Evolutionary conservation across 2,888 invertebrate species (phyloP).

Genomic region (Saturnia japonica): DNA sequence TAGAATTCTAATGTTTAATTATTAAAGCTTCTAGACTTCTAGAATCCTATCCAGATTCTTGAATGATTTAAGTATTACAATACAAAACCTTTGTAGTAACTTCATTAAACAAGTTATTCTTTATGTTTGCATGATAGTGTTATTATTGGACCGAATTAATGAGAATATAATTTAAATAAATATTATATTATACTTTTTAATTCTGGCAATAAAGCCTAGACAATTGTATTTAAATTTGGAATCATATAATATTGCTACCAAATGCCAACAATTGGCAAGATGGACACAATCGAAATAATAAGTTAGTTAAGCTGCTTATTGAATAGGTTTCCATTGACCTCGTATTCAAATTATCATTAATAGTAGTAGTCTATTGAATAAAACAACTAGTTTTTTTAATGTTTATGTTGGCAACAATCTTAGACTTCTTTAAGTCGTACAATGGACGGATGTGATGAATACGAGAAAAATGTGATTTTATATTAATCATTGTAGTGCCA

Average conservation of each 20-base stretch:
- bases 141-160: not conserved
- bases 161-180: not conserved
- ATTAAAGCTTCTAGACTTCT: not conserved
- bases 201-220: not conserved
- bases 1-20: not conserved
- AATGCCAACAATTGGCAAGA: conserved; percentile 23
- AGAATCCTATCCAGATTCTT: not conserved
- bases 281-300: conserved; percentile 22
- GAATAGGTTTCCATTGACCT: conserved; percentile 49
- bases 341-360: conserved; percentile 53
- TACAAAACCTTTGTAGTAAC: not conserved
- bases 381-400: conserved; percentile 45
- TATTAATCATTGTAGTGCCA: conserved; percentile 42
- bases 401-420: conserved; percentile 42
- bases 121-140: not conserved
- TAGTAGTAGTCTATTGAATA: conserved; percentile 41
- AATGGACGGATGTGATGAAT: conserved; percentile 70
- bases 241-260: conserved; percentile 15
- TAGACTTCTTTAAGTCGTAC: conserved; percentile 41
- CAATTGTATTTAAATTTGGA: not conserved
- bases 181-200: not conserved
- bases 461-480: conserved; percentile 54
- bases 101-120: not conserved
- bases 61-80: not conserved
- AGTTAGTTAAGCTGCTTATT: conserved; percentile 29